Evolutionary conservation across 2,797 vertebrate genomes (phyloP).

Genomic region (Petrocephalus schoutedeni): DNA sequence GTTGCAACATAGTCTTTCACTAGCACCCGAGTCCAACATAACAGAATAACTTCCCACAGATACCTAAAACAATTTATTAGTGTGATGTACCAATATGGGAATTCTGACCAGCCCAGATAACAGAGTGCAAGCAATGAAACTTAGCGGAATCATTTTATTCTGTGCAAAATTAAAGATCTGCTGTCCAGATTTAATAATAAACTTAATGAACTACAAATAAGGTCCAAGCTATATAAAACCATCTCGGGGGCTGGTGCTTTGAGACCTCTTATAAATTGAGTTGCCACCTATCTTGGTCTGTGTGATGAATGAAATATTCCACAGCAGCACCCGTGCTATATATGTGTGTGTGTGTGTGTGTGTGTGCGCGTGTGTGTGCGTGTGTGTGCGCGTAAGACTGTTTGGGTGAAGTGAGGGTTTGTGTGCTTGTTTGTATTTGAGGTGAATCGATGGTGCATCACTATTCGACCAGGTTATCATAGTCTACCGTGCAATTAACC

Average conservation of each 20-base stretch:
- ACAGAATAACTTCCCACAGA: background rate
- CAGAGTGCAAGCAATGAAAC: background rate
- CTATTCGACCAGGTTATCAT: background rate
- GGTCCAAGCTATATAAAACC: background rate
- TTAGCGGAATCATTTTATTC: background rate
- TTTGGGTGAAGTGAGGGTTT: background rate
- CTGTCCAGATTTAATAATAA: background rate
- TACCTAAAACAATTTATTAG: background rate
- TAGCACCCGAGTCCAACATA: background rate
- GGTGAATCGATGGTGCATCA: background rate
- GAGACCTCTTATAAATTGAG: background rate
- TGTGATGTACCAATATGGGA: background rate
- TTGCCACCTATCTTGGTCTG: background rate
- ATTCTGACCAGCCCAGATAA: background rate
- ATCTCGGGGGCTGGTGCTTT: background rate
- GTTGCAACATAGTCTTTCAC: background rate
- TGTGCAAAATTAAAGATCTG: background rate
- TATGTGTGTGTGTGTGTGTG: background rate
- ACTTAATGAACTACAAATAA: background rate
- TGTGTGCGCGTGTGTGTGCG: background rate
- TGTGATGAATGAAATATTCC: background rate
- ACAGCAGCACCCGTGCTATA: background rate
- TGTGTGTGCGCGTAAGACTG: background rate
- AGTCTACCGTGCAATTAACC: background rate
- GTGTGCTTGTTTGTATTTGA: background rate